Evolutionary conservation across 2,113 vertebrate genomes (phyloP).

Genomic region (Cairina moschata): DNA sequence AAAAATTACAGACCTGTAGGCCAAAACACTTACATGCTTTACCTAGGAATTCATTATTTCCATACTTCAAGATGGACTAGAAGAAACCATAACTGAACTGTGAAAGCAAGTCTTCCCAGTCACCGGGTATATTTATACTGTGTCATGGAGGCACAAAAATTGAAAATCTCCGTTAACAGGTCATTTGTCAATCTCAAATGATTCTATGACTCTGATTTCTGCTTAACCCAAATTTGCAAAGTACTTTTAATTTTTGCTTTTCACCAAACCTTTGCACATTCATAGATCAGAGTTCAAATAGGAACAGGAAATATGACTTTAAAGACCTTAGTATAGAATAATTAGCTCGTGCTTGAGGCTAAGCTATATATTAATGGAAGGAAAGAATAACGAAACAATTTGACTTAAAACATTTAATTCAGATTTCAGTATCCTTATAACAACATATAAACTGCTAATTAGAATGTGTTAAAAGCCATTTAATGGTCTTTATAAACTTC

Average conservation of each 20-base stretch:
- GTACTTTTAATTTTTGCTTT: not conserved
- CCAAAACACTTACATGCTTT: not conserved
- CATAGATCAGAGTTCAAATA: not conserved
- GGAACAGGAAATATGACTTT: not conserved
- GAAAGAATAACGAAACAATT: not conserved
- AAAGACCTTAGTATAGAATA: not conserved
- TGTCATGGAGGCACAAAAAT: not conserved
- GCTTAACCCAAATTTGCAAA: not conserved
- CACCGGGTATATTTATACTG: not conserved
- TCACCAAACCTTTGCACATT: not conserved
- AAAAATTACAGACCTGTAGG: not conserved
- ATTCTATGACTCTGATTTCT: not conserved
- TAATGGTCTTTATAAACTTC: not conserved
- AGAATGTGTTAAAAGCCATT: not conserved
- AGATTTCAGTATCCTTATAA: not conserved
- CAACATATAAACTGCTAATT: not conserved
- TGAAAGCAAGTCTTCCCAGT: not conserved
- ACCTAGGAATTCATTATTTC: not conserved
- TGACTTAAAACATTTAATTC: not conserved
- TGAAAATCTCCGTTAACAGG: not conserved
- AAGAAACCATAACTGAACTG: not conserved
- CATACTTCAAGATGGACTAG: not conserved
- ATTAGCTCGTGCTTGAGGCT: not conserved
- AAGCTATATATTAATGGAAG: not conserved
- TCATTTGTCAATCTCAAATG: not conserved